These are phyloP conservation scores for Tridacna gigas DNA, from an alignment of 2,888 invertebrate species.

Conservation along the genomic window DNA sequence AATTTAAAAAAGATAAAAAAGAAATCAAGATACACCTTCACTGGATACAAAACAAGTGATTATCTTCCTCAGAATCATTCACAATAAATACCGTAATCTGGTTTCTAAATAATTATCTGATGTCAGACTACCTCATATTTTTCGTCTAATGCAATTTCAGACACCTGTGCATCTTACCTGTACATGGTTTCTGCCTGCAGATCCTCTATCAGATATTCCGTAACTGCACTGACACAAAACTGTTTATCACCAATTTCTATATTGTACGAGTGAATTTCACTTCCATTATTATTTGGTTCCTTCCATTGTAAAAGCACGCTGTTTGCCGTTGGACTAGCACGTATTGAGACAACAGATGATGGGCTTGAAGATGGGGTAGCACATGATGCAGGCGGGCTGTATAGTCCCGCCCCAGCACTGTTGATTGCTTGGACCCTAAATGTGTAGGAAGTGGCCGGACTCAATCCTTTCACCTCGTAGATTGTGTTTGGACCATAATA, in stretches of 20 bases:
- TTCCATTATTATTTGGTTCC: slow-evolving; percentile 91
- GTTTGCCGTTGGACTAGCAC: slow-evolving; percentile 88
- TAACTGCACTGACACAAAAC: slow-evolving; percentile 75
- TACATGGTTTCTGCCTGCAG: slow-evolving; percentile 92
- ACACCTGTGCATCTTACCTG: slow-evolving; percentile 84
- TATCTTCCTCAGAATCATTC: too few relatives aligned
- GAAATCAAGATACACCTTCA: too few relatives aligned
- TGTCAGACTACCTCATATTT: neutral
- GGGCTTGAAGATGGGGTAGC: slow-evolving; percentile 93
- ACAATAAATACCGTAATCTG: too few relatives aligned
- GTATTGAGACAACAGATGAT: slow-evolving; percentile 87
- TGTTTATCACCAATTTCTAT: slow-evolving; percentile 88
- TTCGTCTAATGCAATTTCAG: neutral
- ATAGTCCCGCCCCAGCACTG: slow-evolving; percentile 91
- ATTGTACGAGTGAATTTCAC: slow-evolving; percentile 91
- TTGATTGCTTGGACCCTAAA: slow-evolving; percentile 93
- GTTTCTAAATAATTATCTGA: too few relatives aligned
- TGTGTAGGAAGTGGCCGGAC: slow-evolving; percentile 92
- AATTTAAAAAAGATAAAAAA: too few relatives aligned
- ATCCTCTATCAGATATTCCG: slow-evolving; percentile 88
- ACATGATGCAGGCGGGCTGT: slow-evolving; percentile 89
- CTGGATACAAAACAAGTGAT: too few relatives aligned
- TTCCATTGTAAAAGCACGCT: slow-evolving; percentile 89
- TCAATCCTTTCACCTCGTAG: slow-evolving; percentile 90
- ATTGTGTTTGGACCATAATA: slow-evolving; percentile 82